Conservation (phyloP, 1,140 invertebrate genomes). For the Euwallacea fornicatus region DNA sequence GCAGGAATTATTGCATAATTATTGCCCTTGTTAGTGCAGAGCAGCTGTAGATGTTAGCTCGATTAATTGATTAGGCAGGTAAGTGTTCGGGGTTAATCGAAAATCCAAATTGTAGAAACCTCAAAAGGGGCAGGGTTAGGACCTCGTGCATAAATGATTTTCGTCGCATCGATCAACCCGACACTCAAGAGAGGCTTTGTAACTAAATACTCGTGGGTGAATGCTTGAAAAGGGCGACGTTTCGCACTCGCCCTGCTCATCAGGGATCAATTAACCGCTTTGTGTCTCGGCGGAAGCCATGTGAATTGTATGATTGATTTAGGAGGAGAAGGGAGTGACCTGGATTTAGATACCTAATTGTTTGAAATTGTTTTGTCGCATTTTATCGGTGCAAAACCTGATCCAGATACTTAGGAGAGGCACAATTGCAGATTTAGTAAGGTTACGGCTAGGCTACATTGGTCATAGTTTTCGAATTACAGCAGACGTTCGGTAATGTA, state of each 20-base stretch:
- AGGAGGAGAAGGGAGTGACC: neutral
- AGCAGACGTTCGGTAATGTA: too few species aligned
- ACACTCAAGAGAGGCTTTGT: conserved; percentile 37
- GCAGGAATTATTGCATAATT: too few species aligned
- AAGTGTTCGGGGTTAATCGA: neutral
- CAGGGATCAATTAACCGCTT: conserved; percentile 45
- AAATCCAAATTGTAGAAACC: conserved; percentile 16
- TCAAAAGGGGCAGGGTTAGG: conserved; percentile 7
- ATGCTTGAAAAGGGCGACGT: conserved; percentile 26
- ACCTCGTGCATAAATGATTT: conserved; percentile 13
- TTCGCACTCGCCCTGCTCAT: conserved; percentile 43
- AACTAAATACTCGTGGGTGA: conserved; percentile 47
- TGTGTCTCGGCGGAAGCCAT: conserved; percentile 1
- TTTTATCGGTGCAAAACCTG: too few species aligned
- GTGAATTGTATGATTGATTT: neutral
- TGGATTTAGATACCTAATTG: too few species aligned
- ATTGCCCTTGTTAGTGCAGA: too few species aligned
- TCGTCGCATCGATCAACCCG: conserved; percentile 19
- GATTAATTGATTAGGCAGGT: too few species aligned
- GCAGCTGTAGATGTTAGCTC: too few species aligned
- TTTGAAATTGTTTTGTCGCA: too few species aligned
- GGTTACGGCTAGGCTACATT: too few species aligned
- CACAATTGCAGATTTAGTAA: too few species aligned
- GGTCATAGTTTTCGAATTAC: too few species aligned
- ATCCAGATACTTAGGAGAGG: too few species aligned